Percentiles rank a stretch among this genome's conserved stretches.
These are phyloP conservation scores for Mechanitis mazaeus DNA, from an alignment of 2,888 invertebrate genomes.

Conservation along the genomic window DNA sequence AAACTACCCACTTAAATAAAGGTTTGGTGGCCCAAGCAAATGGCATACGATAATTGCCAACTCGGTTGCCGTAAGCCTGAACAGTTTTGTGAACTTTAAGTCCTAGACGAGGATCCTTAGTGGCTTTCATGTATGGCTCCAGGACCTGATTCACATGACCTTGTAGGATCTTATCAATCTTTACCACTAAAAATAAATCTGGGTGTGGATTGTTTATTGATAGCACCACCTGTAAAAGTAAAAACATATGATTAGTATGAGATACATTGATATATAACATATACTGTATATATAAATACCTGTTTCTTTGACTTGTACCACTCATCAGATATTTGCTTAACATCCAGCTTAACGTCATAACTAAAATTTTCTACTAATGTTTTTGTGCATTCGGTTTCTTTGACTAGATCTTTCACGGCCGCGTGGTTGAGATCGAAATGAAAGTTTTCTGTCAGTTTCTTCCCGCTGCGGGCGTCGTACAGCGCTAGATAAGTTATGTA, in stretches of 20 bases:
- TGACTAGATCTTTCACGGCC: conserved; percentile 78
- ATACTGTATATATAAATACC: conserved; percentile 47
- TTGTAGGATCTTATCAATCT: conserved; percentile 95
- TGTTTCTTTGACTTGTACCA: conserved; percentile 83
- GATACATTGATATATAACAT: not conserved
- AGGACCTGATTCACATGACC: conserved; percentile 89
- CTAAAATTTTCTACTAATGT: conserved; percentile 72
- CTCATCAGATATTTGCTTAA: conserved; percentile 83
- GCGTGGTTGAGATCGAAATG: conserved; percentile 90
- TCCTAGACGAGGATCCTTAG: conserved; percentile 86
- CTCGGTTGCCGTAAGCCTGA: conserved; percentile 86
- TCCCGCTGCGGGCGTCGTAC: conserved; percentile 91
- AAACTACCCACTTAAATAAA: conserved; percentile 77
- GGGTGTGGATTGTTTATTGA: conserved; percentile 92
- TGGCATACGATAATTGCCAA: conserved; percentile 95
- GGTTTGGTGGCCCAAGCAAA: conserved; percentile 98
- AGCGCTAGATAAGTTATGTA: conserved; percentile 93
- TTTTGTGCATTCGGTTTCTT: conserved; percentile 64
- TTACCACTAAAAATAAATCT: conserved; percentile 93
- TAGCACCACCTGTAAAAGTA: conserved; percentile 83
- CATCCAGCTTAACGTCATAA: conserved; percentile 77
- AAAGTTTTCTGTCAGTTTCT: conserved; percentile 95
- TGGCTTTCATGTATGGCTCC: conserved; percentile 90
- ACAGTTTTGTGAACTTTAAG: conserved; percentile 89
- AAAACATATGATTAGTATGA: no score